Base-by-base conservation (phyloP, 2,888 invertebrate genomes). In the Pterostichus madidus region DNA sequence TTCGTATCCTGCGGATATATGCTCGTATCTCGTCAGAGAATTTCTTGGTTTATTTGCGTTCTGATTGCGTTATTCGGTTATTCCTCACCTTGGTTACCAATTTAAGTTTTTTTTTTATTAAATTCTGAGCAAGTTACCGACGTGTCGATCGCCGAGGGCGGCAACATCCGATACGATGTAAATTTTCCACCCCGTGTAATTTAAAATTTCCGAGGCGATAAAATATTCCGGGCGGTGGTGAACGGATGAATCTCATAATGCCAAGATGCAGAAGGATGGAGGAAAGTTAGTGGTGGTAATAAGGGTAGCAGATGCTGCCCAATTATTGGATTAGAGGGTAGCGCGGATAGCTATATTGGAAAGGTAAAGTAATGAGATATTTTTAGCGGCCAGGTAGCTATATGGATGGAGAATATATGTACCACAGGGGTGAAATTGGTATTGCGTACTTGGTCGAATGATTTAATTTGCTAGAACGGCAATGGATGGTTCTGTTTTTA, bases 141-240 rank as follows among this genome's bases (percentile, higher is more conserved):
- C 79, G 79, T 79, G 79, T 79, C 59, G 49, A 79, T 64, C 17
- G 59, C 61, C 79, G 6, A 15, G 68, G 17, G 78, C 73, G 31
- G 11, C 59, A 56, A 61, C 49, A 79, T 61, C 78, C 78, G 64
- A 79, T 64, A n/a, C 79, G 64, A 64, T 79, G 79, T 79, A 79
- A 79, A 79, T 79, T 79, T 79, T 46, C 79, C 59, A 59, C 79
- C 61, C 46, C 64, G 61, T 61, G 46, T 79, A 79, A 79, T 79
- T 79, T 79, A 64, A 79, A 79, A 79, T 79, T 64, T 79, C 39
- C 79, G 44, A 79, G 46, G 49, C 64, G 59, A 79, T 79, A 61
- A 79, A 79, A 79, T 79, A 79, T 79, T 79, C 79, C 52, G 13
- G 0, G n/a, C 6, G 35, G 64, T 11, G 24, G 61, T 15, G 39